These are phyloP conservation scores for Rhizomys pruinosus DNA, from an alignment of 2,113 vertebrate species.

Conservation along the genomic window DNA sequence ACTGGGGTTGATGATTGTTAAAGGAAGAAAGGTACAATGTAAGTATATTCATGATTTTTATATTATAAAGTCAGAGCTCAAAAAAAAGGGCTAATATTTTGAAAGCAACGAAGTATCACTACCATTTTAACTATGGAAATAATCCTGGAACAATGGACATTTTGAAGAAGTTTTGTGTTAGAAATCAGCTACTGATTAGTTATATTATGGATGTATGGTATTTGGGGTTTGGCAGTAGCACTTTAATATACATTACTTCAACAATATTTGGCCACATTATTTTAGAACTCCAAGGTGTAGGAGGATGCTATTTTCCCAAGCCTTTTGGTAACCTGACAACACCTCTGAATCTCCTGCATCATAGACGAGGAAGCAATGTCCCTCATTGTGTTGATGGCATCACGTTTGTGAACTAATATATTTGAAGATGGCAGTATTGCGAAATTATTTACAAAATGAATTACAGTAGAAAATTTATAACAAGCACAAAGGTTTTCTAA, in stretches of 20 bases:
- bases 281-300: neutral
- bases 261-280: neutral
- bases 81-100: neutral
- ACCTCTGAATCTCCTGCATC: neutral
- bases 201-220: neutral
- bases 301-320: neutral
- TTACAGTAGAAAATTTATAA: neutral
- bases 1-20: neutral
- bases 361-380: neutral
- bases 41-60: neutral
- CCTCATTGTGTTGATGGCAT: accelerated
- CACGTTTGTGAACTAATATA: neutral
- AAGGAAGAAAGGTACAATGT: neutral
- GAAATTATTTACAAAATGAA: neutral
- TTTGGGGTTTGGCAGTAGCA: neutral
- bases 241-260: neutral
- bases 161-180: neutral
- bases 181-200: neutral
- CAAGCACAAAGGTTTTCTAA: neutral
- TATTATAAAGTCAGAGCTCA: neutral
- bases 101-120: neutral
- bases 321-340: neutral
- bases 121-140: neutral
- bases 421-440: neutral
- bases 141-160: neutral